These are phyloP conservation scores for Solenopsis fugax DNA, from an alignment of 1,140 invertebrate species.

Conservation along the genomic window DNA sequence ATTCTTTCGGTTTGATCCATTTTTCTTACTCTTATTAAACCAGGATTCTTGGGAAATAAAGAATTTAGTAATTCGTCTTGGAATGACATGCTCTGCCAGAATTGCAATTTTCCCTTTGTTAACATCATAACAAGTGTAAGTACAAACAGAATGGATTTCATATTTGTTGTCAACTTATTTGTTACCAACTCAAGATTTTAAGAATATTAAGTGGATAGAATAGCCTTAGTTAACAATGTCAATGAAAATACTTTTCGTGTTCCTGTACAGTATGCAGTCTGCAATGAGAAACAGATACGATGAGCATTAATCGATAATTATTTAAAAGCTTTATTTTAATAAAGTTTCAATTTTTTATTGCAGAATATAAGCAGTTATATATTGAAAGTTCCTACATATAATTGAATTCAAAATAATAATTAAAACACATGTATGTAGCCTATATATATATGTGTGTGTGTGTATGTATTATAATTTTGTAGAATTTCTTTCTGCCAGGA, in stretches of 20 bases:
- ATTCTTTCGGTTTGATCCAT: background rate
- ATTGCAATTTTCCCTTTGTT: background rate
- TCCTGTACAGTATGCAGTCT: background rate
- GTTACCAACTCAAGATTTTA: background rate
- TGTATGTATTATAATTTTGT: no score
- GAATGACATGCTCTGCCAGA: background rate
- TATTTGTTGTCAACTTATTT: no score
- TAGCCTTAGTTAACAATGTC: background rate
- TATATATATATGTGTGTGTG: no score
- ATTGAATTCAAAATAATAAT: no score
- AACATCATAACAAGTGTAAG: background rate
- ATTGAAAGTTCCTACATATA: background rate
- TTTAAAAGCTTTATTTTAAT: background rate
- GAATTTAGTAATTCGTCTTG: background rate
- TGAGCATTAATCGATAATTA: background rate
- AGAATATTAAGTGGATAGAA: background rate
- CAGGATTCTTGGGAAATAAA: conserved; percentile 13
- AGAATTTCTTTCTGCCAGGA: no score
- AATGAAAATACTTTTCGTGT: conserved; percentile 6
- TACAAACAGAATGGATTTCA: background rate
- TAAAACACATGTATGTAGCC: background rate
- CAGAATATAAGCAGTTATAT: background rate
- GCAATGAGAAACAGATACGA: background rate
- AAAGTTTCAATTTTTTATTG: no score
- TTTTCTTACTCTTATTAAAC: conserved; percentile 9